Conservation (phyloP, 2,113 vertebrate species). For the Alligator sinensis region DNA sequence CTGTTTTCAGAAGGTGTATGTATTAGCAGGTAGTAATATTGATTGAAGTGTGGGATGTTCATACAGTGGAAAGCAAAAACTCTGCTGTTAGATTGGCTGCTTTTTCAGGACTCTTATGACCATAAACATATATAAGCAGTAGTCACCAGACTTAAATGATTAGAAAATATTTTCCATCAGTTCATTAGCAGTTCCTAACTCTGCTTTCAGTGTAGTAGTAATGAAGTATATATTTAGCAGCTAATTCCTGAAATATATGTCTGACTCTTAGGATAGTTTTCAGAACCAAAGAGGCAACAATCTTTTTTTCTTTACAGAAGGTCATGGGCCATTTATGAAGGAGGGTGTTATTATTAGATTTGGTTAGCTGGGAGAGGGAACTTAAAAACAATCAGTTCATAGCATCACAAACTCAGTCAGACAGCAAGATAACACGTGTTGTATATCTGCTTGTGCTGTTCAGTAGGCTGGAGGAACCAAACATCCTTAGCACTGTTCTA, state of each 20-base stretch:
- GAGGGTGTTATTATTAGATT: neutral
- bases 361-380: neutral
- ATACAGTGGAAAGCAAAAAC: slow-evolving; percentile 38
- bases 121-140: slow-evolving; percentile 18
- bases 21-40: slow-evolving; percentile 7
- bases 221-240: slow-evolving; percentile 23
- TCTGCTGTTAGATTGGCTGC: neutral
- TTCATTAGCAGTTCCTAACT: slow-evolving; percentile 8
- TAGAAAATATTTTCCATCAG: slow-evolving; percentile 26
- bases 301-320: neutral
- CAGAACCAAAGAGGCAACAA: neutral
- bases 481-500: neutral
- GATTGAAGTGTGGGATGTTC: slow-evolving; percentile 47
- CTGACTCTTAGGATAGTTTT: slow-evolving; percentile 15
- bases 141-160: slow-evolving; percentile 48
- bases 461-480: accelerated
- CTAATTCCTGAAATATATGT: slow-evolving; percentile 23
- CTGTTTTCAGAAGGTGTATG: neutral
- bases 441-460: neutral
- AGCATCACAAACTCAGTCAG: neutral
- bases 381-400: neutral
- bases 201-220: neutral
- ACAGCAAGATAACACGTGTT: neutral
- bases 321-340: neutral
- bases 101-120: slow-evolving; percentile 4